A percentile compares a stretch with the other conserved stretches of the same genome.
Conservation (phyloP, 2,888 invertebrate species). For the Drosophila maculinotata region DNA sequence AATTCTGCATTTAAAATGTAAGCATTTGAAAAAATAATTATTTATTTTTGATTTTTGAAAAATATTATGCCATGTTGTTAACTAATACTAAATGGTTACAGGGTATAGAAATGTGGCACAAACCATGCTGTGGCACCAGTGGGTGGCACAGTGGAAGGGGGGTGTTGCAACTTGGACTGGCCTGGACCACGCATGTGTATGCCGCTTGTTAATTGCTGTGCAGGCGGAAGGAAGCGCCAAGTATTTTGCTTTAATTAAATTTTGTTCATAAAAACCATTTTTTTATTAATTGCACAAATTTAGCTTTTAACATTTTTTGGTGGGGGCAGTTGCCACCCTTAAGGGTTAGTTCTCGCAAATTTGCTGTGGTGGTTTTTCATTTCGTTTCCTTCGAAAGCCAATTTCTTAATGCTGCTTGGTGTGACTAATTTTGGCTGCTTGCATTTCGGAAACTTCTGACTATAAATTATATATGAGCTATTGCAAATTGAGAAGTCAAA, state of each 20-base stretch:
- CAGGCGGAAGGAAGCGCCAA: constrained; percentile 53
- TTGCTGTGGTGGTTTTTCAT: constrained; percentile 11
- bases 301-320: constrained; percentile 4
- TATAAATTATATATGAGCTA: constrained; percentile 41
- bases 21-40: no score
- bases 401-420: constrained; percentile 53
- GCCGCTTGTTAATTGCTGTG: constrained; percentile 59
- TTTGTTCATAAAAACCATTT: constrained; percentile 42
- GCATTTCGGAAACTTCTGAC: constrained; percentile 23
- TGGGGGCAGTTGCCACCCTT: constrained; percentile 24
- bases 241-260: constrained; percentile 71
- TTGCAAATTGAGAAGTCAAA: background rate
- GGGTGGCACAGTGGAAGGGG: background rate
- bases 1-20: no score
- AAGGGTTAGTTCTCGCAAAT: constrained; percentile 5
- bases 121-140: constrained; percentile 24
- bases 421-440: constrained; percentile 60
- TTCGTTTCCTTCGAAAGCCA: constrained; percentile 24
- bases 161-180: constrained; percentile 15
- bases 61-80: no score
- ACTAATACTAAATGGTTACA: background rate
- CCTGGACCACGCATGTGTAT: constrained; percentile 45
- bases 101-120: constrained; percentile 46
- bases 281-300: constrained; percentile 45
- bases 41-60: no score